Evolutionary conservation across 2,113 vertebrate genomes (phyloP).

Genomic region (Tragelaphus scriptus): DNA sequence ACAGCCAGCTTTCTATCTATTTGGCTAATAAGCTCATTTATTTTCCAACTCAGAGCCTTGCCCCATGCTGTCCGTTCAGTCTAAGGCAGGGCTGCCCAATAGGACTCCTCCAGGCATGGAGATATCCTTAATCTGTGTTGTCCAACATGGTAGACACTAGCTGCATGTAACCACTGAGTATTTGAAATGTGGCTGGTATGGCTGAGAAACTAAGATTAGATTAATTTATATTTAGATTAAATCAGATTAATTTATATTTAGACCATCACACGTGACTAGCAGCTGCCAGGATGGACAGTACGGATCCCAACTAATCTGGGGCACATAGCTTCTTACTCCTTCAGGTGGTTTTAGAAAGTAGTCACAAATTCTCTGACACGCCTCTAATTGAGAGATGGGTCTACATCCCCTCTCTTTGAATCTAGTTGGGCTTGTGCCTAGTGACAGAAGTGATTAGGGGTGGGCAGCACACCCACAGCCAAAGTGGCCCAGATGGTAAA

Average conservation of each 20-base stretch:
- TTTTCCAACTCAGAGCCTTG: background rate
- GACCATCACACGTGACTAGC: too few relatives aligned
- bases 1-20: background rate
- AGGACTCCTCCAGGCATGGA: background rate
- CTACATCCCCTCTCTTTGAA: background rate
- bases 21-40: background rate
- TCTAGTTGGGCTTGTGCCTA: background rate
- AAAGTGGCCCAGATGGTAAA: background rate
- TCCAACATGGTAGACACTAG: background rate
- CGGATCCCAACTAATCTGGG: background rate
- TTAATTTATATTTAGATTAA: background rate
- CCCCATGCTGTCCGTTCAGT: background rate
- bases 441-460: background rate
- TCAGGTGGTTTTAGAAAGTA: background rate
- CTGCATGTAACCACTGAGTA: background rate
- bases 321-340: background rate
- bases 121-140: background rate
- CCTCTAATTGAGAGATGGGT: background rate
- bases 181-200: background rate
- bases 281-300: background rate
- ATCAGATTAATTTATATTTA: background rate
- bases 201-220: background rate
- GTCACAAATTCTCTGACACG: background rate
- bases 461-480: background rate
- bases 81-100: background rate